Conservation (phyloP, 2,113 vertebrate species). For the Phyllostomus discolor region DNA sequence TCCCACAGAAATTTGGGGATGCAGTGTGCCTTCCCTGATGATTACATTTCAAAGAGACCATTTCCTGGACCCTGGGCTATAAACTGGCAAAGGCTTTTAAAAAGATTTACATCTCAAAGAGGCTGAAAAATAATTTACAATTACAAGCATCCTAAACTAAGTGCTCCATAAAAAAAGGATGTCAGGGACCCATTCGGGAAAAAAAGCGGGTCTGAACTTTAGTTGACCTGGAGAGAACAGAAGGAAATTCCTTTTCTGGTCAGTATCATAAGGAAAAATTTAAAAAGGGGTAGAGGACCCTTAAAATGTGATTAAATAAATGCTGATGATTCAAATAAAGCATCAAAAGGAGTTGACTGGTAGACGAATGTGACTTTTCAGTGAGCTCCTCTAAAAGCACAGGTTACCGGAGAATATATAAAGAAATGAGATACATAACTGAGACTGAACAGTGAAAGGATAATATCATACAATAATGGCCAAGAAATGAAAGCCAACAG, state of each 20-base stretch:
- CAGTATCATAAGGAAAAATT: neutral
- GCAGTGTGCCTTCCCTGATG: neutral
- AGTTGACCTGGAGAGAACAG: neutral
- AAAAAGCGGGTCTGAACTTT: neutral
- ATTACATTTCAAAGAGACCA: neutral
- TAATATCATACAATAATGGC: neutral
- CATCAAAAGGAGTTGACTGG: neutral
- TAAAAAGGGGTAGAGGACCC: neutral
- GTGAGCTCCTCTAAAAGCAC: neutral
- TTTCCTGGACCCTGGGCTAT: neutral
- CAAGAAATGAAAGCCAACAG: neutral
- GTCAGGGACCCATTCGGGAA: neutral
- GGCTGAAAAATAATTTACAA: neutral
- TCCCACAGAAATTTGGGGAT: neutral
- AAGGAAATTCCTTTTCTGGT: neutral
- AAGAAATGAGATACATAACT: neutral
- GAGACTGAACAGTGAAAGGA: neutral
- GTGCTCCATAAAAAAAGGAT: neutral
- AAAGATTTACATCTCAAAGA: neutral
- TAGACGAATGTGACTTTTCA: neutral
- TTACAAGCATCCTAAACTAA: neutral
- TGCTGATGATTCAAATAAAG: neutral
- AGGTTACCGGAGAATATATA: neutral
- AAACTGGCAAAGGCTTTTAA: neutral
- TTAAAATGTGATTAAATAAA: neutral